These are phyloP conservation scores for Dreissena rostriformis DNA, from an alignment of 1,140 invertebrate species.

Conservation along the genomic window DNA sequence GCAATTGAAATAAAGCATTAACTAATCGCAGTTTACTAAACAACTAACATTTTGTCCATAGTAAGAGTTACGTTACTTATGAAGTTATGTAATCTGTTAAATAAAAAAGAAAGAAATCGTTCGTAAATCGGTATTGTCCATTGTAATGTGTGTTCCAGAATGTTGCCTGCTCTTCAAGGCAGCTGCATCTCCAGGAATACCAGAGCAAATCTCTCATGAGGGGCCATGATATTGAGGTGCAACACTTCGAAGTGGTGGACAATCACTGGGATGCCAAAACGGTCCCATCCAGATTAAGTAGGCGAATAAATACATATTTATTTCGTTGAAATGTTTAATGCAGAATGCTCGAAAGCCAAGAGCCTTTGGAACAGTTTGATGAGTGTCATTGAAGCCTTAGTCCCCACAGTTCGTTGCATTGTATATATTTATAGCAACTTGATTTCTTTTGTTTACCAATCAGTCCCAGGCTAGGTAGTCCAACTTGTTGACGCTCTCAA, in stretches of 20 bases:
- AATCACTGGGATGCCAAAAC: conserved; percentile 86
- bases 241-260: conserved; percentile 95
- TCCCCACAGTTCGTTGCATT: too few species aligned
- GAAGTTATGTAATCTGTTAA: neutral
- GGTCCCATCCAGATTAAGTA: conserved; percentile 90
- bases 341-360: too few species aligned
- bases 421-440: too few species aligned
- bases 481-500: too few species aligned
- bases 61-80: neutral
- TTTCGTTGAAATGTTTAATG: too few species aligned
- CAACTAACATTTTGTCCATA: neutral
- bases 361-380: too few species aligned
- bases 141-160: neutral
- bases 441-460: too few species aligned
- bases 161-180: conserved; percentile 50
- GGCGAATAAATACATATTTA: conserved; percentile 76
- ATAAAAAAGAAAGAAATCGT: neutral
- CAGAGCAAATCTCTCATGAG: conserved; percentile 97
- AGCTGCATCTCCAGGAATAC: conserved; percentile 97
- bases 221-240: conserved; percentile 94
- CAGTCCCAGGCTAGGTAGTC: too few species aligned
- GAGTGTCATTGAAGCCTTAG: too few species aligned
- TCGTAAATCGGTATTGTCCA: neutral
- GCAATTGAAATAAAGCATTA: neutral
- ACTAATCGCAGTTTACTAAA: neutral